phyloP scores from a whole-genome alignment of 2,113 vertebrate species.

The Cercopithecus mona region DNA sequence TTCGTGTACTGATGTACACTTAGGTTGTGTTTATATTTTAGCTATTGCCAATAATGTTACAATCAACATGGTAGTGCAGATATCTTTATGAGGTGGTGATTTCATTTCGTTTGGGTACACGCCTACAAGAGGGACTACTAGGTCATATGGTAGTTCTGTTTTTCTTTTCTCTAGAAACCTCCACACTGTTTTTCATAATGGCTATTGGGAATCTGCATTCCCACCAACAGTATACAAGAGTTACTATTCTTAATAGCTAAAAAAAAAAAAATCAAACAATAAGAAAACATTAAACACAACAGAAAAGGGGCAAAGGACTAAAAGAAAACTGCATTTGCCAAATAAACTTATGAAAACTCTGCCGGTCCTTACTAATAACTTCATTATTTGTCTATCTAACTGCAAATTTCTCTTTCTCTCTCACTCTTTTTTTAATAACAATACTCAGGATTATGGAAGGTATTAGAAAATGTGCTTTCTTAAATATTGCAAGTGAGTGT shows the following conservation, averaged over 20 bases:
- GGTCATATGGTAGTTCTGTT: neutral
- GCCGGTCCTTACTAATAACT: neutral
- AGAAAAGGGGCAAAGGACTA: neutral
- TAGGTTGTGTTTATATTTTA: neutral
- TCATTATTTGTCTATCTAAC: neutral
- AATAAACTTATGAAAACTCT: neutral
- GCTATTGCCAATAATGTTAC: neutral
- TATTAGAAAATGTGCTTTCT: neutral
- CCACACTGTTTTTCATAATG: neutral
- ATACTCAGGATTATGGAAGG: neutral
- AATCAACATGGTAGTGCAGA: neutral
- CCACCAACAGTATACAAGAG: neutral
- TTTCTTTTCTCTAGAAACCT: neutral
- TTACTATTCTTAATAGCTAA: neutral
- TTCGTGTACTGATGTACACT: neutral
- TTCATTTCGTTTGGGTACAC: neutral
- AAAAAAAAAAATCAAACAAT: neutral
- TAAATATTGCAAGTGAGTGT: neutral
- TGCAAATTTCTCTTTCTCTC: neutral
- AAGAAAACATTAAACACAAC: neutral
- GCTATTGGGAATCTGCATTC: neutral
- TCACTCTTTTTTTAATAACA: neutral
- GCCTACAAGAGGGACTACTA: neutral
- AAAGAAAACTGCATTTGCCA: neutral
- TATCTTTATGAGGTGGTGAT: neutral